Evolutionary conservation across 2,797 vertebrate species (phyloP).

Genomic region (Coranthus polyacanthus): DNA sequence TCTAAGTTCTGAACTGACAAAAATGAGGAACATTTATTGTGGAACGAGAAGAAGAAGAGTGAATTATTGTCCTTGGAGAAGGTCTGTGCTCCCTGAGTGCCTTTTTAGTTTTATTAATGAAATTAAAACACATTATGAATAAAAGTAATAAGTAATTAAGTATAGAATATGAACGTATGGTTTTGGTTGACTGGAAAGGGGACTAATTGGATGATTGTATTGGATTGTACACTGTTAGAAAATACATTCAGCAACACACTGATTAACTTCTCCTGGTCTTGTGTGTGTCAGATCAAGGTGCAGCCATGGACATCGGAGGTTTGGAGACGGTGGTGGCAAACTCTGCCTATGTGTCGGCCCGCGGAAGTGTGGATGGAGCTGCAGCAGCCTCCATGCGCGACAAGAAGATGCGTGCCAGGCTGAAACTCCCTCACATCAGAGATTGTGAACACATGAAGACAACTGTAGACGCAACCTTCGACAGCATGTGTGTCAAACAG

Average conservation of each 20-base stretch:
- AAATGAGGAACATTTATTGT: too few relatives aligned
- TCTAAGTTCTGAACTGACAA: too few relatives aligned
- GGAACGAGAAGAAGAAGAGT: too few relatives aligned
- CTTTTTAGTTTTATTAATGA: too few relatives aligned
- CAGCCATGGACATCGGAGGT: slow-evolving; percentile 84
- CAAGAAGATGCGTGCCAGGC: slow-evolving; percentile 83
- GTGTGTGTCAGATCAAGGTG: slow-evolving; percentile 50
- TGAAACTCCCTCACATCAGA: slow-evolving; percentile 84
- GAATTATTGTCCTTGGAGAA: too few relatives aligned
- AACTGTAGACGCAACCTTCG: slow-evolving; percentile 72
- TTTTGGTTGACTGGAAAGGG: too few relatives aligned
- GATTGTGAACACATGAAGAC: slow-evolving; percentile 82
- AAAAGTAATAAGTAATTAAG: too few relatives aligned
- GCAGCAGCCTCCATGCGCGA: slow-evolving; percentile 79
- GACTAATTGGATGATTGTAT: not conserved
- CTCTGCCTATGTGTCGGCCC: slow-evolving; percentile 85
- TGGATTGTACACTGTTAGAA: too few relatives aligned
- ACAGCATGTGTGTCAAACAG: slow-evolving; percentile 82
- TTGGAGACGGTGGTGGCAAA: slow-evolving; percentile 88
- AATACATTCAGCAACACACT: not conserved
- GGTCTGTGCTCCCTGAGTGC: too few relatives aligned
- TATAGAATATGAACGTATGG: too few relatives aligned
- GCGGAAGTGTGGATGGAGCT: slow-evolving; percentile 75
- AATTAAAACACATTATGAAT: too few relatives aligned
- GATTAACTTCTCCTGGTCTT: slow-evolving; percentile 10